Base-by-base conservation (phyloP, 2,888 invertebrate species). In the Platynereis dumerilii region DNA sequence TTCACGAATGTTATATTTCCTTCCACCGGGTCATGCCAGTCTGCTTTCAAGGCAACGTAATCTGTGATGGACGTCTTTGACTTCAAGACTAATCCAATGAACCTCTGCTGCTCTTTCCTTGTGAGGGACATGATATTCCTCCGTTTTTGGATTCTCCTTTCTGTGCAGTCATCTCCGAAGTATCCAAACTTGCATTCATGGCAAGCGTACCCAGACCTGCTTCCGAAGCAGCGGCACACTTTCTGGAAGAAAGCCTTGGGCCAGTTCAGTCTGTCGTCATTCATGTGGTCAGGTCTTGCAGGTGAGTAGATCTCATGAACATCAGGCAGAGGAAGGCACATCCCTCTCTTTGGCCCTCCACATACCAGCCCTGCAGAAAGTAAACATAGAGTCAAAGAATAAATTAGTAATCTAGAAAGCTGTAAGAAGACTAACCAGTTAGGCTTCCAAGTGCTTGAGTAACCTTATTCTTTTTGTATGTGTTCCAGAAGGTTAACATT, bases 261-360 rank as follows among this genome's bases (percentile, higher is more conserved):
- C 67, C 67, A 67, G 64, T 63, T 45, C 1, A 67, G 63, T 3
- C 67, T 66, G 55, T 67, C 67, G 52, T 67, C 67, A 39, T 65
- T 53, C 24, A 28, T 22, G n/a, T 60, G 65, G 7, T 24, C 34
- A 1, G 55, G 56, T 12, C 29, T 42, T 2, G 60, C 52, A 1
- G 65, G 65, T n/a, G n/a, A 62, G 57, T 28, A 62, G 17, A 55
- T 24, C 48, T 62, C 62, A 12, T 57, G 52, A 26, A 62, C 29
- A n/a, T 60, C 39, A 24, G 52, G 54, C 17, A 56, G 45, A 7
- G 53, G 44, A 2, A 65, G 34, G 58, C 65, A 65, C 27, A 48
- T 28, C n/a, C 65, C 65, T 53, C 65, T 24, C 12, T n/a, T 44
- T 15, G 42, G 54, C 1, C 60, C 60, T 20, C 65, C 65, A 42